Conservation (phyloP, 2,888 invertebrate species). For the Tetropium fuscum region DNA sequence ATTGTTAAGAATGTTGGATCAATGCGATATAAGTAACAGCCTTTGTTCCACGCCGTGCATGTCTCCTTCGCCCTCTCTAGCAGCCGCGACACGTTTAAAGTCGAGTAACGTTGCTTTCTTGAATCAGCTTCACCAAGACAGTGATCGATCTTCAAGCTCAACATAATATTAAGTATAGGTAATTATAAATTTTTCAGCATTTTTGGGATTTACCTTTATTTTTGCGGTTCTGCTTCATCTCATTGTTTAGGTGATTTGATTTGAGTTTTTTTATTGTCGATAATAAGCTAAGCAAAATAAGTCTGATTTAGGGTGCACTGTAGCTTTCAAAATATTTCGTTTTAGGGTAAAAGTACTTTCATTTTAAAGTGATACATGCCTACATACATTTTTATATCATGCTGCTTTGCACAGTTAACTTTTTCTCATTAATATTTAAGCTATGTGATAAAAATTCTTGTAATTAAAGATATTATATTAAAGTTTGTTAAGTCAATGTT, state of each 20-base stretch:
- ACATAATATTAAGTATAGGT: conserved; percentile 28
- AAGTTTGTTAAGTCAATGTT: too few relatives aligned
- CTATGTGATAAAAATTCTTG: too few relatives aligned
- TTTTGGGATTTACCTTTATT: background rate
- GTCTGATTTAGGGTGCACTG: too few relatives aligned
- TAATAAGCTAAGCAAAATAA: too few relatives aligned
- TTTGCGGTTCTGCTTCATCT: background rate
- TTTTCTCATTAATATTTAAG: too few relatives aligned
- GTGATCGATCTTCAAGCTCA: conserved; percentile 40
- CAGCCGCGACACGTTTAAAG: conserved; percentile 69
- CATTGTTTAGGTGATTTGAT: background rate
- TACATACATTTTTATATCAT: too few relatives aligned
- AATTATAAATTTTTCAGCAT: background rate
- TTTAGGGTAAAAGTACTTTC: too few relatives aligned
- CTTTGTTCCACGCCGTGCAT: conserved; percentile 83
- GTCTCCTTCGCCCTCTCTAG: conserved; percentile 77
- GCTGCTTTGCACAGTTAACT: too few relatives aligned
- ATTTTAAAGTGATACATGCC: too few relatives aligned
- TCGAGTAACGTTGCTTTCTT: conserved; percentile 74
- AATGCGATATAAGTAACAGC: conserved; percentile 91
- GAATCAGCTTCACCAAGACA: conserved; percentile 67
- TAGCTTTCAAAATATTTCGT: too few relatives aligned
- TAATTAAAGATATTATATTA: too few relatives aligned
- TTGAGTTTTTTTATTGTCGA: too few relatives aligned
- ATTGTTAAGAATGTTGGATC: conserved; percentile 89